Conservation (phyloP, 2,113 vertebrate genomes). For the Trachemys scripta region DNA sequence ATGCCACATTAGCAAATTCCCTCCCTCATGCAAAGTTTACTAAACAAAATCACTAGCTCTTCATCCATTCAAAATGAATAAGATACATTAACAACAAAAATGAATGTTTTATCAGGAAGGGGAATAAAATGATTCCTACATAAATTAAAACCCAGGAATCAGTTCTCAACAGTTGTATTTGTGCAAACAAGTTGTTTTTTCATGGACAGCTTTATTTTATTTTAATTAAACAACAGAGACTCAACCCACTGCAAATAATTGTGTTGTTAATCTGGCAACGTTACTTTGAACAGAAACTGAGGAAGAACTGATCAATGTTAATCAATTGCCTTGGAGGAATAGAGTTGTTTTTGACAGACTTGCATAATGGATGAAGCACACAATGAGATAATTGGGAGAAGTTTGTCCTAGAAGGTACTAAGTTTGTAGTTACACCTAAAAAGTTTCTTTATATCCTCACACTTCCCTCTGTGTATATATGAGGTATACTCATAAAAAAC, state of each 20-base stretch:
- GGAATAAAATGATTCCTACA: constrained; percentile 25
- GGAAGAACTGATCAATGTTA: constrained; percentile 67
- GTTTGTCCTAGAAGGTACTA: constrained; percentile 39
- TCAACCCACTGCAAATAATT: constrained; percentile 68
- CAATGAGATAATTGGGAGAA: constrained; percentile 64
- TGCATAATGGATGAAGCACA: constrained; percentile 58
- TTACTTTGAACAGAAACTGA: constrained; percentile 68
- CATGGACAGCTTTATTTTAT: constrained; percentile 50
- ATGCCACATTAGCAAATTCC: constrained; percentile 56
- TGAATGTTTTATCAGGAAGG: constrained; percentile 13
- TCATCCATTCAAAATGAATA: constrained; percentile 15
- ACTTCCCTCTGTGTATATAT: background rate
- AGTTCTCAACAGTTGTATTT: constrained; percentile 34
- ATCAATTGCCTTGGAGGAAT: constrained; percentile 63
- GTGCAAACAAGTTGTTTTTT: constrained; percentile 57
- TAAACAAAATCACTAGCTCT: constrained; percentile 47
- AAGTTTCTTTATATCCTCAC: constrained; percentile 44
- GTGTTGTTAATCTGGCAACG: constrained; percentile 62
- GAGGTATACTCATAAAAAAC: background rate
- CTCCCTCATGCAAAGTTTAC: constrained; percentile 30
- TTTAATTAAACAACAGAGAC: constrained; percentile 72
- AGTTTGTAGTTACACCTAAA: constrained; percentile 38
- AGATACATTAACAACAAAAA: constrained; percentile 24
- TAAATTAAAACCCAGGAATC: constrained; percentile 48
- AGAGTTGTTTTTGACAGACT: constrained; percentile 48